Evolutionary conservation across 2,888 invertebrate species (phyloP).

Genomic region (Drosophila stalkeri): DNA sequence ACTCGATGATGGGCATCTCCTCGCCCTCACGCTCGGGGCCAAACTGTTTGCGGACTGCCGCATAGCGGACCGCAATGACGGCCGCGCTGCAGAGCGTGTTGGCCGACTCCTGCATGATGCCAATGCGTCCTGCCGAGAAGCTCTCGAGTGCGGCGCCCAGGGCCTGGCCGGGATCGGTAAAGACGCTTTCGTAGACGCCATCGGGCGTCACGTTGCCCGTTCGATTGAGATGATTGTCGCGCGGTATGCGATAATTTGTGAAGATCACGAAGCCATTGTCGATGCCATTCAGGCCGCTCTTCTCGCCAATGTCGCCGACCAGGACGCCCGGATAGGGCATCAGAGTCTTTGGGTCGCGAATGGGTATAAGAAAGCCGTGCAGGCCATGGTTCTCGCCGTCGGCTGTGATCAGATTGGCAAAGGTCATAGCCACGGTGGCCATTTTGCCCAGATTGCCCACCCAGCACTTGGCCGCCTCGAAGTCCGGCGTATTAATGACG

Average conservation of each 20-base stretch:
- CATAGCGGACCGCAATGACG: slow-evolving; percentile 91
- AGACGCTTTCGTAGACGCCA: slow-evolving; percentile 95
- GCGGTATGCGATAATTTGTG: slow-evolving; percentile 94
- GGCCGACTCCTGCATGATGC: slow-evolving; percentile 87
- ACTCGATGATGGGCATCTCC: slow-evolving; percentile 92
- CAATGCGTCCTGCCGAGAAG: slow-evolving; percentile 93
- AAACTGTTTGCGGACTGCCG: slow-evolving; percentile 92
- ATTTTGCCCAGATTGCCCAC: slow-evolving; percentile 96
- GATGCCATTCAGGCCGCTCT: slow-evolving; percentile 95
- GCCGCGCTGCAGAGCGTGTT: slow-evolving; percentile 88
- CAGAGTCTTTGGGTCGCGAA: slow-evolving; percentile 91
- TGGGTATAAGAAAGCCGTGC: slow-evolving; percentile 95
- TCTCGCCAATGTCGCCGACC: slow-evolving; percentile 97
- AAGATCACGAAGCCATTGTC: slow-evolving; percentile 97
- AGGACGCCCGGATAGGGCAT: slow-evolving; percentile 93
- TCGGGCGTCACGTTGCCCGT: slow-evolving; percentile 95
- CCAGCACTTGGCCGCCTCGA: slow-evolving; percentile 99
- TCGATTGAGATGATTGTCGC: slow-evolving; percentile 93
- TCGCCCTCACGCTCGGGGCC: slow-evolving; percentile 88
- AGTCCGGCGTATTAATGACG: slow-evolving; percentile 95
- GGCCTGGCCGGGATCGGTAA: slow-evolving; percentile 94
- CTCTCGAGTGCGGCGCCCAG: slow-evolving; percentile 94
- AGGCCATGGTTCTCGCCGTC: slow-evolving; percentile 93
- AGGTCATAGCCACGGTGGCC: slow-evolving; percentile 94
- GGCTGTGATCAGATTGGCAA: slow-evolving; percentile 94